phyloP scores from a whole-genome alignment of 2,113 vertebrate species.

The zebrafish (Danio rerio) region DNA sequence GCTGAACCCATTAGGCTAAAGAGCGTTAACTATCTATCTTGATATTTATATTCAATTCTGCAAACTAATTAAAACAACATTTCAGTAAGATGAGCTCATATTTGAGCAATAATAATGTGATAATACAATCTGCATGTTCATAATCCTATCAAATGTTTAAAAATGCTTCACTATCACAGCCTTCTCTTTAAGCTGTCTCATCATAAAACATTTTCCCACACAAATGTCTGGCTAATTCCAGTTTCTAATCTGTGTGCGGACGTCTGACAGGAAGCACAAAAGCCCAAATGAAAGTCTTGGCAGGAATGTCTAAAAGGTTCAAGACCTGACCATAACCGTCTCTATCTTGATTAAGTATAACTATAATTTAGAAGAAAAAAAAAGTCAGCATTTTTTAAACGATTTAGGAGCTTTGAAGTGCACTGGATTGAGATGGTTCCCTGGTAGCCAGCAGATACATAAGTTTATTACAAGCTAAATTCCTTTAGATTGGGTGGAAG shows the following conservation, averaged over 20 bases:
- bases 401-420: not conserved
- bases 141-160: not conserved
- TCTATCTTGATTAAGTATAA: not conserved
- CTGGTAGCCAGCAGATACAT: not conserved
- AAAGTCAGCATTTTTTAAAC: not conserved
- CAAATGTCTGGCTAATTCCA: not conserved
- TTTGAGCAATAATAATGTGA: not conserved
- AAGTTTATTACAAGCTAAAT: conserved; percentile 41
- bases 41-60: not conserved
- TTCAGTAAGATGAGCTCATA: not conserved
- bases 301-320: not conserved
- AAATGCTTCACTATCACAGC: not conserved
- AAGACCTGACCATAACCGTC: not conserved
- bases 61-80: not conserved
- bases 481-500: not conserved
- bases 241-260: not conserved
- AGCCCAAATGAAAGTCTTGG: not conserved
- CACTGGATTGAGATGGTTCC: not conserved
- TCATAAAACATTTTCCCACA: not conserved
- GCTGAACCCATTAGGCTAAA: not conserved
- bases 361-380: not conserved
- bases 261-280: not conserved
- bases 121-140: not conserved
- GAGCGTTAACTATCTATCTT: not conserved
- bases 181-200: not conserved